phyloP scores from a whole-genome alignment of 2,113 vertebrate genomes.

The Daphoenositta chrysoptera region DNA sequence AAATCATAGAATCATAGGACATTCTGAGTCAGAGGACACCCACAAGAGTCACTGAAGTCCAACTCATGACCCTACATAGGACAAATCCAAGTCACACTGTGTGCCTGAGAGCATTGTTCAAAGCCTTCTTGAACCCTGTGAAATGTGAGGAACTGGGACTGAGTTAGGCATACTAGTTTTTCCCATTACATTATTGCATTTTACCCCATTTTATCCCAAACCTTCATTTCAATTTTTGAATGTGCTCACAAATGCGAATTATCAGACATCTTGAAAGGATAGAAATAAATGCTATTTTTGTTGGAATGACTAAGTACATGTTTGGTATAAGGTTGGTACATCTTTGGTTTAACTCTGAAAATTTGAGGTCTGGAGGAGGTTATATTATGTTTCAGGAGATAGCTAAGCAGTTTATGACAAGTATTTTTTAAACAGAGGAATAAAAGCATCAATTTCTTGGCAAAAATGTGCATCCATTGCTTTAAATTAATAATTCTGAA shows the following conservation, averaged over 20 bases:
- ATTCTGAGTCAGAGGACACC: neutral
- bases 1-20: neutral
- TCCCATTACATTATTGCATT: neutral
- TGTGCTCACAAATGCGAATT: neutral
- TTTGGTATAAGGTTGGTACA: neutral
- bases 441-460: neutral
- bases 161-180: neutral
- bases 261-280: neutral
- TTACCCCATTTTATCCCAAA: neutral
- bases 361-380: neutral
- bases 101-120: fast-evolving
- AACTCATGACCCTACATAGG: neutral
- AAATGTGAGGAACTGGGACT: neutral
- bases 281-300: neutral
- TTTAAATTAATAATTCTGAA: neutral
- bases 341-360: neutral
- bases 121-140: neutral
- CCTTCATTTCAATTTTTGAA: neutral
- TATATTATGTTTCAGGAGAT: neutral
- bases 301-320: neutral
- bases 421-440: neutral
- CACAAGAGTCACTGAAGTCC: neutral
- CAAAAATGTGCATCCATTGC: neutral
- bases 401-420: neutral
- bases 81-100: too few relatives aligned